Evolutionary conservation across 2,888 invertebrate species (phyloP).

Genomic region (Apodemia zela): DNA sequence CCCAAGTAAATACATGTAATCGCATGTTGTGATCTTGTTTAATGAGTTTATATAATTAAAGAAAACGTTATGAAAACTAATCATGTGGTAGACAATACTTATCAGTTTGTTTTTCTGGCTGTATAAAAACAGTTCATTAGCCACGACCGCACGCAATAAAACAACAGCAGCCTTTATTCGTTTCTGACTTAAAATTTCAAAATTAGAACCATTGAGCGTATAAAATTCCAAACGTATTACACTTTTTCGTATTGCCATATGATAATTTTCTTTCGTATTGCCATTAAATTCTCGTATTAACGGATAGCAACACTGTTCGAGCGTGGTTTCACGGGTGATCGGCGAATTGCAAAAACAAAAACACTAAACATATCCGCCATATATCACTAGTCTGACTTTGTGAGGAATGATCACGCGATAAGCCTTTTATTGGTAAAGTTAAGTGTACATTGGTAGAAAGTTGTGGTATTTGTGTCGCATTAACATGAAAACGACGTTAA

Average conservation of each 20-base stretch:
- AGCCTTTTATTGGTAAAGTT: conserved; percentile 5
- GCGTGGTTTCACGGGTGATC: conserved; percentile 24
- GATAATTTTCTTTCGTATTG: conserved; percentile 25
- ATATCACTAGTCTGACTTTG: conserved; percentile 19
- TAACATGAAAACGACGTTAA: conserved; percentile 2
- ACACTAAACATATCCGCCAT: conserved; percentile 18
- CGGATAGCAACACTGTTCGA: conserved; percentile 20
- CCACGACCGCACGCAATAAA: conserved; percentile 10
- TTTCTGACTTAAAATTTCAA: conserved; percentile 24
- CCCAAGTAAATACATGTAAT: neutral
- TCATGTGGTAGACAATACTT: conserved; percentile 12
- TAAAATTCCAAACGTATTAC: conserved; percentile 21
- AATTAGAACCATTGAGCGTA: conserved; percentile 27
- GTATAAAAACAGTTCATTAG: conserved; percentile 16
- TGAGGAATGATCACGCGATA: conserved; percentile 12
- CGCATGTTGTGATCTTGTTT: neutral
- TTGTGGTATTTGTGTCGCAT: neutral
- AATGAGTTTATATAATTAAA: conserved; percentile 11
- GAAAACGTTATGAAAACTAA: conserved; percentile 6
- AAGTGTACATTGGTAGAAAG: neutral
- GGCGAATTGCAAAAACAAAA: conserved; percentile 19
- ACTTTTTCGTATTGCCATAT: conserved; percentile 25
- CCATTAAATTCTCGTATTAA: conserved; percentile 23
- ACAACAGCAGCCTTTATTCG: conserved; percentile 18
- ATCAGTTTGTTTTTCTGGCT: conserved; percentile 17